phyloP scores from a whole-genome alignment of 1,140 invertebrate species.

The Drosophila sp. region DNA sequence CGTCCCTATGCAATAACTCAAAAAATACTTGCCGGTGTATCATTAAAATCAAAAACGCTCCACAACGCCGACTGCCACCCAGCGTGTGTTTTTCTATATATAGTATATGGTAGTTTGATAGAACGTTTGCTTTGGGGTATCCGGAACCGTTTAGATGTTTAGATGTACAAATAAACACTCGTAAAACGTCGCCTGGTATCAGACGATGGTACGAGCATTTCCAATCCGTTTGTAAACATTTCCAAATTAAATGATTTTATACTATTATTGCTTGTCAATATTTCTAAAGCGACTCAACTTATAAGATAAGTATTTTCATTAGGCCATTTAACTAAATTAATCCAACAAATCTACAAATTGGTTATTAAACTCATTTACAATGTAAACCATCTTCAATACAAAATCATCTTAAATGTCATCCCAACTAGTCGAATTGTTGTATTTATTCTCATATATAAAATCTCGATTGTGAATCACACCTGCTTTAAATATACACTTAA shows the following conservation, averaged over 20 bases:
- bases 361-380: too few species aligned
- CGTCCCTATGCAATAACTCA: constrained; percentile 69
- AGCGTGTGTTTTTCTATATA: constrained; percentile 62
- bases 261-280: constrained; percentile 18
- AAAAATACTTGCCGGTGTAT: constrained; percentile 79
- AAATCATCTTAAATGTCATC: too few species aligned
- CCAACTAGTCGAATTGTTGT: too few species aligned
- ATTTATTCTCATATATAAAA: too few species aligned
- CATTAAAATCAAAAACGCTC: constrained; percentile 75
- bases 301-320: too few species aligned
- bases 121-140: constrained; percentile 15
- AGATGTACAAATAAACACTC: constrained; percentile 80
- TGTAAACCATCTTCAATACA: too few species aligned
- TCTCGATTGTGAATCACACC: too few species aligned
- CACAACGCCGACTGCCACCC: constrained; percentile 54
- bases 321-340: too few species aligned
- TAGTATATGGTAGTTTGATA: too few species aligned
- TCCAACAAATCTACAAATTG: too few species aligned
- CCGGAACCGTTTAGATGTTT: constrained; percentile 60
- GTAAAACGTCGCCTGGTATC: constrained; percentile 40
- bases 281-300: neutral
- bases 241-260: neutral
- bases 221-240: constrained; percentile 61
- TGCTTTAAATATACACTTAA: too few species aligned
- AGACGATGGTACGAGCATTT: constrained; percentile 16